phyloP scores from a whole-genome alignment of 2,113 vertebrate genomes.

The Mobula birostris region DNA sequence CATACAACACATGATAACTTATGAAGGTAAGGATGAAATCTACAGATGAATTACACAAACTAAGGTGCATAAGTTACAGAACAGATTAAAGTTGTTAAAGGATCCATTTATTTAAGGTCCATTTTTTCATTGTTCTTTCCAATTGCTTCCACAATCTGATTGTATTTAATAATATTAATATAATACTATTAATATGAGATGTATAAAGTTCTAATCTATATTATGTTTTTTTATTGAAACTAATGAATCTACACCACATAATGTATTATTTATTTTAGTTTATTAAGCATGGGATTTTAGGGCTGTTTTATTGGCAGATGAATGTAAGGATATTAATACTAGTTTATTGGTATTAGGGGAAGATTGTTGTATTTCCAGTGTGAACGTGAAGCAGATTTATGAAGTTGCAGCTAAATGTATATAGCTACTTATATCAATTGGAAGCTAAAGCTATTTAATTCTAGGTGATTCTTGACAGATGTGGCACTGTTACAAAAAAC shows the following conservation, averaged over 20 bases:
- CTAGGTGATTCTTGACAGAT: no score
- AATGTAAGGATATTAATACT: not conserved
- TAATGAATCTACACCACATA: not conserved
- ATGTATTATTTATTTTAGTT: not conserved
- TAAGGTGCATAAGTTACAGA: no score
- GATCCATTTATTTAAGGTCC: not conserved
- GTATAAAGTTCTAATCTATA: no score
- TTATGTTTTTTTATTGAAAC: not conserved
- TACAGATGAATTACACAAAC: no score
- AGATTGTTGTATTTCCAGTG: not conserved
- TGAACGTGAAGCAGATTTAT: not conserved
- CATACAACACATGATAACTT: no score
- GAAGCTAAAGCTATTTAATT: not conserved
- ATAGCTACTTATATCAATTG: not conserved
- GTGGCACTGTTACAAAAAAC: not conserved
- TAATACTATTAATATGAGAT: no score
- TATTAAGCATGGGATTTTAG: not conserved
- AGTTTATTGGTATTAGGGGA: not conserved
- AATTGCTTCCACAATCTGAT: not conserved
- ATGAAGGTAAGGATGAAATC: no score
- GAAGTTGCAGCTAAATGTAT: not conserved
- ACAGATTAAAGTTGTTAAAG: not conserved
- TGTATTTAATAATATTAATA: no score
- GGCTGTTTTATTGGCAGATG: not conserved
- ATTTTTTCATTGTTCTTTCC: not conserved